These are phyloP conservation scores for Sebastes paucispinis DNA, from an alignment of 2,797 vertebrate genomes.

Conservation along the genomic window DNA sequence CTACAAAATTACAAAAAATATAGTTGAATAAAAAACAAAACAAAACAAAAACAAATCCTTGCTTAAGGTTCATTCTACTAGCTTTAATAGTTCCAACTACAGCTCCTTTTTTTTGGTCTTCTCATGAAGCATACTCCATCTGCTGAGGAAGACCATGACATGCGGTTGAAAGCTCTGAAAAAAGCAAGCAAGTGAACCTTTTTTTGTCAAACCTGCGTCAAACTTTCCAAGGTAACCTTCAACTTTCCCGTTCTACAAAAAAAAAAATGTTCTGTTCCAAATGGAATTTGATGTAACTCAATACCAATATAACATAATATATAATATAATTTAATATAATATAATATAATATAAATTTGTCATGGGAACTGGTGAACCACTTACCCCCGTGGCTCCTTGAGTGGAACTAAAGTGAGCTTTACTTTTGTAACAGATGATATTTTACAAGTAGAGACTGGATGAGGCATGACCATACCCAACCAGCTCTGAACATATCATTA, in stretches of 20 bases:
- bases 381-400: constrained; percentile 20
- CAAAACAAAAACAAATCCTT: background rate
- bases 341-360: constrained; percentile 7
- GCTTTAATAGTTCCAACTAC: background rate
- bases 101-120: background rate
- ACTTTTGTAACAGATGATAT: constrained; percentile 14
- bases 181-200: background rate
- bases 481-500: constrained; percentile 67
- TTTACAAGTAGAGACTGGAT: constrained; percentile 31
- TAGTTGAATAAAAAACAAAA: background rate
- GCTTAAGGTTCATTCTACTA: background rate
- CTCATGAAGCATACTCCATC: background rate
- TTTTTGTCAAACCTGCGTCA: background rate
- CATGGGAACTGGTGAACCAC: background rate
- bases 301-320: background rate
- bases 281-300: background rate
- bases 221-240: background rate
- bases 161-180: background rate
- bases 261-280: background rate
- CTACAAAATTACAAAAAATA: background rate
- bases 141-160: background rate
- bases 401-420: constrained; percentile 7
- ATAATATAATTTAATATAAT: constrained; percentile 16
- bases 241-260: background rate
- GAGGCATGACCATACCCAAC: constrained; percentile 49